Conservation (phyloP, 2,113 vertebrate genomes). For the Micronycteris hirsuta region DNA sequence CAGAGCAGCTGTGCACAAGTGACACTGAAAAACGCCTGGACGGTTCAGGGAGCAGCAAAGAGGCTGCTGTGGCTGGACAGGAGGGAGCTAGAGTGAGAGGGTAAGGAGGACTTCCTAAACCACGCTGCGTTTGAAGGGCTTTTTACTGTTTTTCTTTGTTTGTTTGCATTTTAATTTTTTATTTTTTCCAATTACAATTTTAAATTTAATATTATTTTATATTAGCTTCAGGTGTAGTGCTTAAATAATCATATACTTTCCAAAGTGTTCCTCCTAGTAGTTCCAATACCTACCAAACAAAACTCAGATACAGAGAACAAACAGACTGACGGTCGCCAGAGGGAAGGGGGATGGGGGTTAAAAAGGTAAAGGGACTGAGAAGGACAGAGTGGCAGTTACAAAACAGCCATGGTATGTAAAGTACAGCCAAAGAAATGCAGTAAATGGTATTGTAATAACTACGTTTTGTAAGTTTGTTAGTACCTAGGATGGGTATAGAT, state of each 20-base stretch:
- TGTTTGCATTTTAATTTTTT: not conserved
- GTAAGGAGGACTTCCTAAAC: no score
- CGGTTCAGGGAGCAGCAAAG: not conserved
- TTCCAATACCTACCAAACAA: not conserved
- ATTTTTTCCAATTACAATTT: not conserved
- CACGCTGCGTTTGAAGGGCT: not conserved
- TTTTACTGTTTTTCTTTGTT: not conserved
- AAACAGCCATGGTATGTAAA: not conserved
- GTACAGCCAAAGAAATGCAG: not conserved
- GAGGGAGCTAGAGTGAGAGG: accelerated
- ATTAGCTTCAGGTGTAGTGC: not conserved
- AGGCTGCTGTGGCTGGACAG: not conserved
- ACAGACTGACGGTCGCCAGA: not conserved
- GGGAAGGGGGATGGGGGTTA: not conserved
- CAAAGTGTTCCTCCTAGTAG: not conserved
- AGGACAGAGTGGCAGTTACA: not conserved
- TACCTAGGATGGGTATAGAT: not conserved
- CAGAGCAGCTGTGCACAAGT: not conserved
- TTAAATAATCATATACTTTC: not conserved
- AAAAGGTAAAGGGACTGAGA: not conserved
- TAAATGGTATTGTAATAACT: not conserved
- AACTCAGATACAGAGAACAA: not conserved
- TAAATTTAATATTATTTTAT: not conserved
- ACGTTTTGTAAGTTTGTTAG: not conserved
- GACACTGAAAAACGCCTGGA: no score